Evolutionary conservation across 2,113 vertebrate species (phyloP).

Genomic region (Epinephelus fuscoguttatus): DNA sequence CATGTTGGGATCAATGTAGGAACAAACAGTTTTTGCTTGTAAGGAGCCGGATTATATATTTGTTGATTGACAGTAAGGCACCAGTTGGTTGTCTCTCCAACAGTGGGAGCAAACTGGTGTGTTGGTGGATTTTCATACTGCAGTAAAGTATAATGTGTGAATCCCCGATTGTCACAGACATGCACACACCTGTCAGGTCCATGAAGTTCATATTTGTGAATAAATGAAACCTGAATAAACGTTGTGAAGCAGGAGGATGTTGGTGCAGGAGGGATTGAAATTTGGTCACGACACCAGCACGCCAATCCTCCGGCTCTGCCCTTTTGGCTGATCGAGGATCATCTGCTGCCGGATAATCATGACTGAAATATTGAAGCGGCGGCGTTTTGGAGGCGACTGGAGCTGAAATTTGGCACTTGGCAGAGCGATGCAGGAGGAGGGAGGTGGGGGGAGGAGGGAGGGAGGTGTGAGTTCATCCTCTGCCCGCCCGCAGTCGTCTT

Average conservation of each 20-base stretch:
- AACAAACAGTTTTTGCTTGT: too few species aligned
- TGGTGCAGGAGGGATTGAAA: too few species aligned
- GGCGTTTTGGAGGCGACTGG: slow-evolving; percentile 54
- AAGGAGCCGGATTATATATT: too few species aligned
- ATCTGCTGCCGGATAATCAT: slow-evolving; percentile 78
- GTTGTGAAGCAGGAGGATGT: neutral
- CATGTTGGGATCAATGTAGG: too few species aligned
- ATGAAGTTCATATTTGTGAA: too few species aligned
- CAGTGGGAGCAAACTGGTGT: neutral
- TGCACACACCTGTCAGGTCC: neutral
- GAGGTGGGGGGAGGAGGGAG: slow-evolving; percentile 2
- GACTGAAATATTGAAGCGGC: slow-evolving; percentile 69
- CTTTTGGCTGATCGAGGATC: slow-evolving; percentile 50
- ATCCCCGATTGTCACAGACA: too few species aligned
- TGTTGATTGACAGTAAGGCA: neutral
- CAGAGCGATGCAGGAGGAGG: slow-evolving; percentile 39
- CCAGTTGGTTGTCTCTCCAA: neutral
- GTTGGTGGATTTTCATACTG: neutral
- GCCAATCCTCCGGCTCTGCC: slow-evolving; percentile 36
- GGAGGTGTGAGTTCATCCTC: slow-evolving; percentile 66
- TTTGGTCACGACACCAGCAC: too few species aligned
- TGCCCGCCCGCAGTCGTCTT: slow-evolving; percentile 77
- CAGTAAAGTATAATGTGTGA: too few species aligned
- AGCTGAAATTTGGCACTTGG: slow-evolving; percentile 63
- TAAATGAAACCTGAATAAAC: neutral